Conservation (phyloP, 92 coral and sea anemone species). For the Anthopleura xanthogrammica region DNA sequence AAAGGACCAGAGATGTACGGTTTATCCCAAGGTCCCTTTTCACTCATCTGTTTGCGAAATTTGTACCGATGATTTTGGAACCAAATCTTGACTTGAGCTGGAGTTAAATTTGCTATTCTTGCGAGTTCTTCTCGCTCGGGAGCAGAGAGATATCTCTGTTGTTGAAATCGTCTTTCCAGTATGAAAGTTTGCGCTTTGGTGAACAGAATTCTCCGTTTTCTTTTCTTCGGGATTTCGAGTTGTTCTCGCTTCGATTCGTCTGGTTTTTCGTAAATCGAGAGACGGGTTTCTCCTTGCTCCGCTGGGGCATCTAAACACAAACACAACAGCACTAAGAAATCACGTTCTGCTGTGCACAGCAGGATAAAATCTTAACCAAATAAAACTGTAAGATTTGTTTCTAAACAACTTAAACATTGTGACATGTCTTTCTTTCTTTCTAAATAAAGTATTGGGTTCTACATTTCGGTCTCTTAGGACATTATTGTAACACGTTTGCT, state of each 20-base stretch:
- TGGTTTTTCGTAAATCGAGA: constrained; percentile 33
- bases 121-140: constrained; percentile 99
- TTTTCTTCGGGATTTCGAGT: constrained; percentile 56
- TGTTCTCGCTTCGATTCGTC: constrained; percentile 45
- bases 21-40: constrained; percentile 93
- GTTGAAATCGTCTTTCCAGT: constrained; percentile 89
- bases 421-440: constrained; percentile 20
- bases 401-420: constrained; percentile 21
- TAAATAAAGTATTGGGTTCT: constrained; percentile 27
- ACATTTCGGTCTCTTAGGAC: constrained; percentile 14
- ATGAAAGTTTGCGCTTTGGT: constrained; percentile 99
- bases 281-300: constrained; percentile 23
- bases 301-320: constrained; percentile 16
- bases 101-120: constrained; percentile 88
- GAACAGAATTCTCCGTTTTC: constrained; percentile 88
- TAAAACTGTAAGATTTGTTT: constrained; percentile 21
- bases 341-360: constrained; percentile 3
- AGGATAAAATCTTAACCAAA: constrained; percentile 14
- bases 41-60: constrained; percentile 93
- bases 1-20: constrained; percentile 73
- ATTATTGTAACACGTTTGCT: constrained; percentile 28
- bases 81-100: constrained; percentile 99
- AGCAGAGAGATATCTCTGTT: constrained; percentile 93
- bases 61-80: constrained; percentile 99
- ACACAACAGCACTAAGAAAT: constrained; percentile 6